Base-by-base conservation (phyloP, 2,113 vertebrate genomes). In the Mesoclemmys tuberculata region DNA sequence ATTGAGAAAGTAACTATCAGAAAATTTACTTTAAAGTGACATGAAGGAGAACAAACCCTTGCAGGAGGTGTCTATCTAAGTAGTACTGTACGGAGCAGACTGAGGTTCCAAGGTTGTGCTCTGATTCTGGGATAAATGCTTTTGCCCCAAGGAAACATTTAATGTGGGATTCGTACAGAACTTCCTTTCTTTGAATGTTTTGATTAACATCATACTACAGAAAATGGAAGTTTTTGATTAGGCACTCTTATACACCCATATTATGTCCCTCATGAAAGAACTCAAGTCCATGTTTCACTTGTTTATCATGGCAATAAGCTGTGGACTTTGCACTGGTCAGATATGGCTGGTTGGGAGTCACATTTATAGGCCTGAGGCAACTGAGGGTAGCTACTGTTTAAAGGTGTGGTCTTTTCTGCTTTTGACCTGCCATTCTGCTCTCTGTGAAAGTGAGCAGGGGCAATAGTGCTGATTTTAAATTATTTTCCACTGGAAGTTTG, bases 301-400 rank as follows among this genome's bases (percentile, higher is more conserved):
- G 2, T 77, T 95, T 71, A 77, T 56, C 13, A 80, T 64, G 10
- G 22, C 55, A 49, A 10, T 84, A 22, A 75, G 27, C 35, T 55
- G 52, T 0, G 1, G 80, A 84, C 35, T 18, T 82, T 35, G 35
- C 52, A 77, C 2, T 0, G 84, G 48, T 0, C 1, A 46, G 41
- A 79, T 24, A 87, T 3, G 22, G 82, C 90, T 13, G 61, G 2
- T 11, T 55, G 58, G 93, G 54, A 61, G 14, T 88, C 75, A 55
- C 8, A 10, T 51, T 44, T 5, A 2, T 8, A 80, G 24, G 21
- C 92, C 54, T 82, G 85, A 85, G 79, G 52, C 1, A 90, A 93
- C 4, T 16, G 54, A 54, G 54, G 54, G 7, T 54, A 54, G 21
- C 54, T 54, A 3, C 0, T 44, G 87, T 6, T 87, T 84, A 80